phyloP scores from a whole-genome alignment of 2,797 vertebrate genomes.

The Chrysolophus pictus region DNA sequence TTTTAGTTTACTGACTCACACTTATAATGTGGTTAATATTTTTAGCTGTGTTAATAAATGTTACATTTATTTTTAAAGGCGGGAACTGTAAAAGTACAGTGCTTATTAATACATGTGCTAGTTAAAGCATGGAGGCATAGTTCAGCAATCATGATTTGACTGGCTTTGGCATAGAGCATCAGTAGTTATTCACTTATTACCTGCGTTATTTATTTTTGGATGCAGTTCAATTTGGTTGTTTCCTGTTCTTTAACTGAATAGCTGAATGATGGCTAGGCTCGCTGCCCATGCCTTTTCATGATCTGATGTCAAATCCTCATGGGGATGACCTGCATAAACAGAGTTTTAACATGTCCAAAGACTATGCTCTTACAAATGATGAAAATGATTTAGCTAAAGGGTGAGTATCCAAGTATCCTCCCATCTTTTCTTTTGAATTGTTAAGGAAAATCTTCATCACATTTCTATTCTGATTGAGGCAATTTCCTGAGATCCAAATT shows the following conservation, averaged over 20 bases:
- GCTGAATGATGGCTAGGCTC: not conserved
- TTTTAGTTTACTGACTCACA: not conserved
- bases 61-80: slow-evolving; percentile 38
- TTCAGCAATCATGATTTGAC: not conserved
- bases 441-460: not conserved
- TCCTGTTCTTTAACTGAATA: not conserved
- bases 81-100: slow-evolving; percentile 24
- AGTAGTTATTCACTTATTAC: slow-evolving; percentile 1
- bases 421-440: not conserved
- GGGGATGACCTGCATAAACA: not conserved
- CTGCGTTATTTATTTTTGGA: slow-evolving; percentile 17
- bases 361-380: not conserved
- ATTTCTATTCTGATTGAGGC: not conserved
- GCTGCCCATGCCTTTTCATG: not conserved
- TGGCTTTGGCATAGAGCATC: not conserved
- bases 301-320: not conserved
- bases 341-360: not conserved
- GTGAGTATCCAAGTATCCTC: not conserved
- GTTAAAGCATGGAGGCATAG: not conserved
- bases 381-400: not conserved
- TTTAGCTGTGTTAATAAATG: slow-evolving; percentile 20
- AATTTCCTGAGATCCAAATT: not conserved
- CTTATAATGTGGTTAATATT: not conserved
- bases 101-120: slow-evolving; percentile 25
- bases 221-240: slow-evolving; percentile 11